Percentiles rank a stretch among this genome's conserved stretches.
These are phyloP conservation scores for Melanitta fusca DNA, from an alignment of 2,797 vertebrate species.

Conservation along the genomic window DNA sequence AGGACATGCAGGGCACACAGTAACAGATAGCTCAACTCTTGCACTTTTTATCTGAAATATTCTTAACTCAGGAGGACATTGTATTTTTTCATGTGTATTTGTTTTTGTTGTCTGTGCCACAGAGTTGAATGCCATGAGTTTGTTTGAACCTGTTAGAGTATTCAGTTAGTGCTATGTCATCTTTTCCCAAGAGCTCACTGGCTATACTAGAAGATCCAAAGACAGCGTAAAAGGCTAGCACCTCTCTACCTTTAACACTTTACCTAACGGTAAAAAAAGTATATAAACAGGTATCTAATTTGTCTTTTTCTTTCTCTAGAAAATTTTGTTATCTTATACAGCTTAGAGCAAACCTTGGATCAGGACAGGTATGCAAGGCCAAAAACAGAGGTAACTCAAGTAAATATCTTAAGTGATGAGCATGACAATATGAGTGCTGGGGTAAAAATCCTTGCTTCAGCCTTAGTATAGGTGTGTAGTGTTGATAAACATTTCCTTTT, in stretches of 20 bases:
- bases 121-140: neutral
- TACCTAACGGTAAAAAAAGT: neutral
- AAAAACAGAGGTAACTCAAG: neutral
- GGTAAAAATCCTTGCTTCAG: neutral
- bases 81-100: neutral
- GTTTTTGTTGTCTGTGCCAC: neutral
- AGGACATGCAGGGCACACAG: neutral
- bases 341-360: neutral
- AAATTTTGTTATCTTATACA: neutral
- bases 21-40: neutral
- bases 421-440: neutral
- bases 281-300: neutral
- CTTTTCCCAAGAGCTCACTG: neutral
- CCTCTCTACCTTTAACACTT: neutral
- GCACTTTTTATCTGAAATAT: neutral
- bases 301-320: neutral
- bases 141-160: neutral
- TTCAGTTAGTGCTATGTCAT: neutral
- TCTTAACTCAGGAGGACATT: neutral
- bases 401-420: neutral
- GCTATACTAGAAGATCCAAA: neutral
- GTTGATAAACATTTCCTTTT: neutral
- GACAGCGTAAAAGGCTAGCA: neutral
- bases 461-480: neutral
- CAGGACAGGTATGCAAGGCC: neutral